Conservation (phyloP, 2,888 invertebrate species). For the Digitonthophagus gazella region DNA sequence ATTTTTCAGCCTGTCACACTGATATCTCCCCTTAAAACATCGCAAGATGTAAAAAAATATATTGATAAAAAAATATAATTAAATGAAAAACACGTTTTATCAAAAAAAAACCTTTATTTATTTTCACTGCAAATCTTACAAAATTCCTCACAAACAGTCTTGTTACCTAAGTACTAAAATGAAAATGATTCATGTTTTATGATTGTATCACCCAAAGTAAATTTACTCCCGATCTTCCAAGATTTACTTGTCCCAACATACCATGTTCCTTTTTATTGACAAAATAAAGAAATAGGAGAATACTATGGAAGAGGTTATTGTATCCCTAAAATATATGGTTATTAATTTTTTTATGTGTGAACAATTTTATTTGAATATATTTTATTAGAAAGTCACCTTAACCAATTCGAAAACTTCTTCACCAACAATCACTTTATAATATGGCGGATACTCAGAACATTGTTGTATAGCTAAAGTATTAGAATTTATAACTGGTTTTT, state of each 20-base stretch:
- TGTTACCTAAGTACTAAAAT: not conserved
- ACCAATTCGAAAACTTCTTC: slow-evolving; percentile 67
- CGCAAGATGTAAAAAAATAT: not conserved
- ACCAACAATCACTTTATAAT: slow-evolving; percentile 66
- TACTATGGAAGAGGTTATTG: slow-evolving; percentile 84
- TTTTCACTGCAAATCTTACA: not conserved
- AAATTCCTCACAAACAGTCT: not conserved
- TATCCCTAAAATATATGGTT: slow-evolving; percentile 66
- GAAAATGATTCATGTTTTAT: slow-evolving; percentile 1
- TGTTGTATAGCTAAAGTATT: slow-evolving; percentile 63
- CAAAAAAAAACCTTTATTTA: not conserved
- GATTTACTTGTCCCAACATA: slow-evolving; percentile 73
- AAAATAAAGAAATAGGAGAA: slow-evolving; percentile 77
- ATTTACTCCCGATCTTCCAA: slow-evolving; percentile 80
- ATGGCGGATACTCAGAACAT: slow-evolving; percentile 64
- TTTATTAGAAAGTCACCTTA: slow-evolving; percentile 52
- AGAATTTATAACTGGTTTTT: slow-evolving; percentile 51
- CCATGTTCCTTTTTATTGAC: slow-evolving; percentile 72
- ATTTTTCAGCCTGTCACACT: too few relatives aligned
- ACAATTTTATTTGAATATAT: too few relatives aligned
- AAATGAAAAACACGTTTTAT: not conserved
- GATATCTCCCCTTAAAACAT: too few relatives aligned
- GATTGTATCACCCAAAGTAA: slow-evolving; percentile 74
- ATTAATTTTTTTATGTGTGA: too few relatives aligned
- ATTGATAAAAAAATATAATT: not conserved